Percentiles rank a stretch among this genome's conserved stretches.
These are phyloP conservation scores for Dasypolia templi DNA, from an alignment of 2,888 invertebrate genomes.

Conservation along the genomic window DNA sequence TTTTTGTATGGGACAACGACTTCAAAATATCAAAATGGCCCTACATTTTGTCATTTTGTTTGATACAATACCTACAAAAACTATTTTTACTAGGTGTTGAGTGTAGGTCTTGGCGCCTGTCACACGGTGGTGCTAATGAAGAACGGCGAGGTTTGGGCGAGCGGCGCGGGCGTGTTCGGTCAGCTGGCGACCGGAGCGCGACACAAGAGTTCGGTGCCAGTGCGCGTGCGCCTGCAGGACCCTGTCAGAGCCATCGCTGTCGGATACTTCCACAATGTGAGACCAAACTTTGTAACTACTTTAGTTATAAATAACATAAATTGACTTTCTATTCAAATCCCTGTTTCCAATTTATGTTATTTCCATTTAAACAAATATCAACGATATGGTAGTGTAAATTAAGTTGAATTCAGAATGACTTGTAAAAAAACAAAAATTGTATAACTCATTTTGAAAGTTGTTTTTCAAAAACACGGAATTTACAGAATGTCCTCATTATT, in stretches of 20 bases:
- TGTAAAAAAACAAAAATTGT: background rate
- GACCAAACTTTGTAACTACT: slow-evolving; percentile 61
- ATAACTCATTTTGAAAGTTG: background rate
- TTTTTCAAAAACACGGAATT: background rate
- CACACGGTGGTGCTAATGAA: slow-evolving; percentile 93
- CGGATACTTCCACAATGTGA: slow-evolving; percentile 92
- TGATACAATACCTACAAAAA: background rate
- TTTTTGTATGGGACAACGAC: no score
- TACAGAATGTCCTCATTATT: background rate
- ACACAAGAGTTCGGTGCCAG: slow-evolving; percentile 92
- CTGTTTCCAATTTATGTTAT: background rate
- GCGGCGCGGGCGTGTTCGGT: slow-evolving; percentile 94
- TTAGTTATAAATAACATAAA: no score
- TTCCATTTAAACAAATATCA: background rate
- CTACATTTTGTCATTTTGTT: no score
- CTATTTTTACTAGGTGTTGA: slow-evolving; percentile 75
- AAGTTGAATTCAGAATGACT: background rate
- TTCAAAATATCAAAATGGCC: no score
- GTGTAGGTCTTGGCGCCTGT: slow-evolving; percentile 92
- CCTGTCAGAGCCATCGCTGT: slow-evolving; percentile 87
- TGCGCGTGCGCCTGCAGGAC: slow-evolving; percentile 82
- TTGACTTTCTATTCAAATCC: background rate
- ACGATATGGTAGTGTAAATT: background rate
- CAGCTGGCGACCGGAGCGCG: slow-evolving; percentile 92
- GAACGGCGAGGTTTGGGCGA: slow-evolving; percentile 92